These are phyloP conservation scores for Chirona hameri DNA, from an alignment of 2,888 invertebrate genomes.

Conservation along the genomic window DNA sequence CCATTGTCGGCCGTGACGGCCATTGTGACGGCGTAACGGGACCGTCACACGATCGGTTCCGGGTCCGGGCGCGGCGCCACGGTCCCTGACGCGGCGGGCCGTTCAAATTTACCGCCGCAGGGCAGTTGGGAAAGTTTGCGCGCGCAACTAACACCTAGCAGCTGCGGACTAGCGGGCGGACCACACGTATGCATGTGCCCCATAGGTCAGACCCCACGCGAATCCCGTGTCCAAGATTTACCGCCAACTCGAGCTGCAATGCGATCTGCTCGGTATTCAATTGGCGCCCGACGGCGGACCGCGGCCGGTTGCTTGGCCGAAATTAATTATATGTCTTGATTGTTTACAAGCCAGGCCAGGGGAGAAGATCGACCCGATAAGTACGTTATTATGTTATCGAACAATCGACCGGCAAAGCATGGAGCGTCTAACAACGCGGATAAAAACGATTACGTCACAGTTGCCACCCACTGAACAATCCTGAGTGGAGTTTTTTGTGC, in stretches of 20 bases:
- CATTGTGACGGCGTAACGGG: conserved; percentile 8
- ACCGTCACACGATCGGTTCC: not conserved
- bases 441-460: not conserved
- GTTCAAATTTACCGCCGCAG: not conserved
- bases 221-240: too few relatives aligned
- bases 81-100: not conserved
- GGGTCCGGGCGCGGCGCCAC: not conserved
- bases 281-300: not conserved
- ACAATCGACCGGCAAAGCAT: not conserved
- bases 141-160: not conserved
- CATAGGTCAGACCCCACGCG: not conserved
- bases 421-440: not conserved
- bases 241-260: not conserved
- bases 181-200: not conserved
- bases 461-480: not conserved
- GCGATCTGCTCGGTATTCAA: not conserved
- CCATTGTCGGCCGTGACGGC: not conserved
- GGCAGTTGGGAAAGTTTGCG: not conserved
- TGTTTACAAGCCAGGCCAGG: not conserved
- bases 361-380: not conserved
- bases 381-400: conserved; percentile 5
- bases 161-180: too few relatives aligned
- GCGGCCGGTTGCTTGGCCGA: not conserved
- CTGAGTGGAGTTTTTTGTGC: not conserved
- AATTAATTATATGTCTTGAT: conserved; percentile 4